Evolutionary conservation across 2,888 invertebrate genomes (phyloP).

Genomic region (Margaritifera margaritifera): DNA sequence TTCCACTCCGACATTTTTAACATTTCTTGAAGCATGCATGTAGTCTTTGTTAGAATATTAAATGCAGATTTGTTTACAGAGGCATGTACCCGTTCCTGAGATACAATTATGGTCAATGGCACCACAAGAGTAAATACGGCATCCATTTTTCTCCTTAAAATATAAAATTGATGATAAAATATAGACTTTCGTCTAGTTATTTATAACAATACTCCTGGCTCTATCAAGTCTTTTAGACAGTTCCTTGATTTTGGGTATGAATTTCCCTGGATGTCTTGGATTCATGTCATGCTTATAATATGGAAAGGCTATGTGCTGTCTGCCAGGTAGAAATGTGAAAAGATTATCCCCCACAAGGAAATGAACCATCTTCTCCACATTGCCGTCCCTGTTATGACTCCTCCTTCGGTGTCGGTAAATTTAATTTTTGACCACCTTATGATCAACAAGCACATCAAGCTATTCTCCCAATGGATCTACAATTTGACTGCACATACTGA

Average conservation of each 20-base stretch:
- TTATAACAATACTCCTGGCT: constrained; percentile 1
- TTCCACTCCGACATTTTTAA: too few relatives aligned
- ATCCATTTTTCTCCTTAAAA: too few relatives aligned
- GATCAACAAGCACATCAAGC: constrained; percentile 16
- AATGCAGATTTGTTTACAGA: too few relatives aligned
- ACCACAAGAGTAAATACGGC: too few relatives aligned
- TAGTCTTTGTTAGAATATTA: too few relatives aligned
- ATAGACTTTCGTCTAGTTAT: constrained; percentile 1
- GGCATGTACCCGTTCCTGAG: too few relatives aligned
- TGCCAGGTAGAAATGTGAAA: not conserved
- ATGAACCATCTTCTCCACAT: constrained; percentile 1
- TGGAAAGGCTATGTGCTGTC: not conserved
- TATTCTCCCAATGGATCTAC: constrained; percentile 19
- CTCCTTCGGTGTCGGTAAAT: constrained; percentile 17
- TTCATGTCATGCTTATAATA: constrained; percentile 3
- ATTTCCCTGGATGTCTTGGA: not conserved
- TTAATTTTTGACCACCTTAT: constrained; percentile 15
- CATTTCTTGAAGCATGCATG: too few relatives aligned
- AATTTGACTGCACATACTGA: constrained; percentile 18
- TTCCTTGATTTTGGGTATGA: constrained; percentile 7
- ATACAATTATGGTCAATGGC: too few relatives aligned
- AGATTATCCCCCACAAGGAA: not conserved
- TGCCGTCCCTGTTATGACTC: constrained; percentile 10
- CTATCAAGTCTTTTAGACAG: constrained; percentile 17
- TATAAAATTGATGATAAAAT: too few relatives aligned